These are phyloP conservation scores for Neofelis nebulosa DNA, from an alignment of 2,113 vertebrate species.

Conservation along the genomic window DNA sequence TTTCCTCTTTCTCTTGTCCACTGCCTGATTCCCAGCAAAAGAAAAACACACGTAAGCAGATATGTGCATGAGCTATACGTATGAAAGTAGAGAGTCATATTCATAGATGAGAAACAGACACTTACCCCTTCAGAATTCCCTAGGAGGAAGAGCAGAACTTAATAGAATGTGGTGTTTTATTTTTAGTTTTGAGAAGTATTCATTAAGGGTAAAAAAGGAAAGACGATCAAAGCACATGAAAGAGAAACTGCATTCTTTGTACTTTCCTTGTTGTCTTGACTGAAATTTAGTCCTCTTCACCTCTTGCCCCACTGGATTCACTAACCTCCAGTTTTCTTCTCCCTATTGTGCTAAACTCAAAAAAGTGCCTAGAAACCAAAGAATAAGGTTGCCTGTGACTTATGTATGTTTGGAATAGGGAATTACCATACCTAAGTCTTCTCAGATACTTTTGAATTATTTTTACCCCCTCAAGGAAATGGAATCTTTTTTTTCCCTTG, in stretches of 20 bases:
- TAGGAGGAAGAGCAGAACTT: conserved; percentile 33
- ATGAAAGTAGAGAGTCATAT: not conserved
- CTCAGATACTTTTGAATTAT: conserved; percentile 32
- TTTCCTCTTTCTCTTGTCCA: not conserved
- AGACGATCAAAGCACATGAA: conserved; percentile 76
- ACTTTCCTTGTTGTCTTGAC: conserved; percentile 69
- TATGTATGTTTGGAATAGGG: conserved; percentile 64
- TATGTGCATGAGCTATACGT: not conserved
- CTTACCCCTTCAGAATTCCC: conserved; percentile 44
- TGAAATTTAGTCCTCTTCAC: conserved; percentile 75
- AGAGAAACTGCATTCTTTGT: conserved; percentile 72
- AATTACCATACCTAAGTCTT: conserved; percentile 46
- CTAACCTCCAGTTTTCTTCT: conserved; percentile 66
- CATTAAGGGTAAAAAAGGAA: conserved; percentile 71
- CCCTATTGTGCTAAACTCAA: conserved; percentile 61
- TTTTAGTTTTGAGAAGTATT: conserved; percentile 72
- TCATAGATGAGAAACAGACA: conserved; percentile 24
- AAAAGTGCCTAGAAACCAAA: conserved; percentile 66
- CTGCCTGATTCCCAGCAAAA: not conserved
- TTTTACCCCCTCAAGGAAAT: not conserved
- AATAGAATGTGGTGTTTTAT: conserved; percentile 64
- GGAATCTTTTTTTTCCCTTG: not conserved
- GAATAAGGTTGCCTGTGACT: conserved; percentile 46
- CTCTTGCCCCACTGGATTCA: conserved; percentile 65
- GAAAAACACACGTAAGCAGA: not conserved